Base-by-base conservation (phyloP, 2,113 vertebrate species). In the Gallinago jamesoni region DNA sequence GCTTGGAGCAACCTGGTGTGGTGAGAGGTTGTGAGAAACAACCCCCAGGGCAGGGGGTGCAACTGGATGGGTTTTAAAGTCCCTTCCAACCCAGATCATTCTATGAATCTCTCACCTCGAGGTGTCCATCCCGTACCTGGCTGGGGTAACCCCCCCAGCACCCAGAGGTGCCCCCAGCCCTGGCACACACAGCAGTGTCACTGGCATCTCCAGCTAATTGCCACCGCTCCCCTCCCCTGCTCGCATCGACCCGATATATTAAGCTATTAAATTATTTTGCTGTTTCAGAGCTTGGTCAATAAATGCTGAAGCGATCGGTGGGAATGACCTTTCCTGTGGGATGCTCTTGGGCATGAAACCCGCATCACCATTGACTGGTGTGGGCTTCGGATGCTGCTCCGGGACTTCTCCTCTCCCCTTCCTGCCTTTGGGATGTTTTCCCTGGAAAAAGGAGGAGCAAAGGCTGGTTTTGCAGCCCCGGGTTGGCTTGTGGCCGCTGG, bases 241-340 rank as follows among this genome's bases (percentile, higher is more conserved):
- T 52, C 1, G 2, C 18, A 93, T 87, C 27, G 82, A 93, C 92
- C 84, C 9, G 1, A 50, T 55, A 8, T 85, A 75, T 93, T 79
- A 82, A 87, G 67, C 70, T 75, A 80, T 95, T 92, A 74, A 83
- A 93, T 89, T 73, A 94, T 95, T 92, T 90, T 78, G 86, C 93
- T 80, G 90, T 70, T 90, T 63, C 57, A 75, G 84, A 93, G 73
- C 67, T 10, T 1, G 13, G 59, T 94, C 96, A 77, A 94, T 93
- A 92, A 88, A 53, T 1, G 3, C 67, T 16, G 64, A 16, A 75
- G 75, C 92, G 37, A 13, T 67, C 1, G 15, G 17, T 22, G 67
- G 63, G 72, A 94, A 37, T 50, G 83, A 88, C 94, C 88, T 95
- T 88, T 94, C 80, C 76, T 7, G 43, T 3, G 3, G 72, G 86